Evolutionary conservation across 2,888 invertebrate genomes (phyloP), one percentile per base, ranked within the genome.

Genomic region (Fragum sueziense): DNA sequence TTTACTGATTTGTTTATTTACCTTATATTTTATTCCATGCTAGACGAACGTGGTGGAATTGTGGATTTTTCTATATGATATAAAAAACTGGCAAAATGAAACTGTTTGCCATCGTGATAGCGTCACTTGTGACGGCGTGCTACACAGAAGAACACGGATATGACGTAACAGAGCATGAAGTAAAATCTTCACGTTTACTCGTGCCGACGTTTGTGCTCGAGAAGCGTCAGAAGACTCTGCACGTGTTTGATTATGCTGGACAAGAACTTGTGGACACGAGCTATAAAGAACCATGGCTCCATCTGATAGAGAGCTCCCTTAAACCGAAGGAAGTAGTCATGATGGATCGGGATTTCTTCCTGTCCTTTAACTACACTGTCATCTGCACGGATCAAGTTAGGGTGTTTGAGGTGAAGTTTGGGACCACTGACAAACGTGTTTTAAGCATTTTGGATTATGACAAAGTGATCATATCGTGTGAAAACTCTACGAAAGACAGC

Each of bases 321-420:
- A 62, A 72, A 57, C 77, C 75, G 11, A 68, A 70, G 20, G 69
- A 75, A 27, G 61, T 70, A 31, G 70, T 75, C 2, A 29, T 37
- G 1, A 81, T 81, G 81, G 81, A 81, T 29, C 74, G 41, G 14
- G 81, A 78, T 51, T 37, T 74, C 27, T 57, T 65, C 17, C 22
- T 72, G 9, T 71, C 77, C 9, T 81, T 78, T 27, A 74, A 81
- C 61, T 81, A 61, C 34, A 70, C 77, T 0, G 37, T 81, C 11
- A 71, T 77, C 9, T 81, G 81, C 33, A 37, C 51, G 47, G 52
- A 65, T 20, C 33, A 41, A 27, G n/a, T 34, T 22, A 37, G 65
- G 9, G 41, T 41, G 34, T 65, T 65, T 41, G 41, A 41, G 31
- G 65, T 65, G 25, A 25, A 22, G 6, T 22, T 65, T 20, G 4